phyloP scores from a whole-genome alignment of 2,888 invertebrate genomes.

The Lymantria dispar region DNA sequence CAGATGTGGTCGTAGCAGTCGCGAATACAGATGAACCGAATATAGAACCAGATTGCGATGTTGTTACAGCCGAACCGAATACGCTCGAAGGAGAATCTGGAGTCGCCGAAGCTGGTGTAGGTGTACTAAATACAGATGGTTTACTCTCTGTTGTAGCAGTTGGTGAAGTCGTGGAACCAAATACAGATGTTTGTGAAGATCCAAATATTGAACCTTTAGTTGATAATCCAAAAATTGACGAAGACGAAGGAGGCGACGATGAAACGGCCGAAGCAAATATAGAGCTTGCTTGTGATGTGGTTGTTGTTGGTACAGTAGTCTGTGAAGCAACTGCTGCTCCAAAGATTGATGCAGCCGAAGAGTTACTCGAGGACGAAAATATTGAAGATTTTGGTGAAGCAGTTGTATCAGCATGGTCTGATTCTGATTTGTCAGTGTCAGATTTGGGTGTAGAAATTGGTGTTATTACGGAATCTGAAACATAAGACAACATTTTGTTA shows the following conservation, averaged over 20 bases:
- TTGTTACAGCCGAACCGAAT: slow-evolving; percentile 31
- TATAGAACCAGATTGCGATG: slow-evolving; percentile 30
- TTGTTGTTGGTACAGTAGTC: slow-evolving; percentile 33
- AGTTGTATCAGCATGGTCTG: slow-evolving; percentile 11
- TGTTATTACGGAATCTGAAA: slow-evolving; percentile 46
- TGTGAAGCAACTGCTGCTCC: slow-evolving; percentile 42
- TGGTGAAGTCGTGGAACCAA: slow-evolving; percentile 30
- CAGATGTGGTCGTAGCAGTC: slow-evolving; percentile 21
- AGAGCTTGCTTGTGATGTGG: slow-evolving; percentile 27
- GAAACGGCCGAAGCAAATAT: slow-evolving; percentile 30
- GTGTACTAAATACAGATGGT: slow-evolving; percentile 35
- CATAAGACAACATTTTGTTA: not conserved
- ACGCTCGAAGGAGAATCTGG: slow-evolving; percentile 27
- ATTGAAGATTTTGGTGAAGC: slow-evolving; percentile 19
- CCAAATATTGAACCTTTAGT: slow-evolving; percentile 31
- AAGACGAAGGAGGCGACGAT: slow-evolving; percentile 23
- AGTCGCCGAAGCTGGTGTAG: slow-evolving; percentile 35
- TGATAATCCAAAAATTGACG: slow-evolving; percentile 26
- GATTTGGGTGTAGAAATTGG: slow-evolving; percentile 18
- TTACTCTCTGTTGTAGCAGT: slow-evolving; percentile 21
- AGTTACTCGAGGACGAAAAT: slow-evolving; percentile 22
- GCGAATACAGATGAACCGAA: slow-evolving; percentile 38
- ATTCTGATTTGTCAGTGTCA: slow-evolving; percentile 13
- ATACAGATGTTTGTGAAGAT: slow-evolving; percentile 27
- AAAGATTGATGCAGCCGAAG: slow-evolving; percentile 48